A percentile compares a stretch with the other conserved stretches of the same genome.
Evolutionary conservation across 2,888 invertebrate species (phyloP).

Genomic region (Habroteleia sp.): DNA sequence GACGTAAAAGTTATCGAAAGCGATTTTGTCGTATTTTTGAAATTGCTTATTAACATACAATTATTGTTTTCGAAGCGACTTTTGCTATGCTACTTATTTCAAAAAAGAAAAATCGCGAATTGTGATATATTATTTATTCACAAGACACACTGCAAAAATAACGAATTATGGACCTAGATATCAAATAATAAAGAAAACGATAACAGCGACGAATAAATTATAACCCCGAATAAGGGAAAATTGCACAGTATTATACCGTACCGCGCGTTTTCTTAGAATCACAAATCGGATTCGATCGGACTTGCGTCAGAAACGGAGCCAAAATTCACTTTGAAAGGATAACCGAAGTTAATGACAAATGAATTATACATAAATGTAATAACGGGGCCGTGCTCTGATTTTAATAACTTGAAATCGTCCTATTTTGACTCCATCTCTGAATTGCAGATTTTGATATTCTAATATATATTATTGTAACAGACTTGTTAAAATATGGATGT

Average conservation of each 20-base stretch:
- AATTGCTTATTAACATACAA: constrained; percentile 28
- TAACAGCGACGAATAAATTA: constrained; percentile 17
- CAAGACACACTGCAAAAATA: constrained; percentile 5
- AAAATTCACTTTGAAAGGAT: constrained; percentile 18
- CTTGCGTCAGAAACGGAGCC: constrained; percentile 42
- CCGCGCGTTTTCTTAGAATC: constrained; percentile 55
- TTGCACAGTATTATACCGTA: constrained; percentile 62
- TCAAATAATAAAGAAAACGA: constrained; percentile 25
- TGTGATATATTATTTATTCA: constrained; percentile 62
- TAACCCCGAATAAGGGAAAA: constrained; percentile 30
- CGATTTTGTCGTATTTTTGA: constrained; percentile 52
- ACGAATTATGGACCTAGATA: constrained; percentile 14
- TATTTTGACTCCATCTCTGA: constrained; percentile 43
- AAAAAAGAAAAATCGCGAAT: constrained; percentile 40
- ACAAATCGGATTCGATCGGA: constrained; percentile 32
- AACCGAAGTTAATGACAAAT: background rate
- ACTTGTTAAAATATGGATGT: constrained; percentile 57
- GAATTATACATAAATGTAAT: too few species aligned
- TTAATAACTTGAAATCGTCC: background rate
- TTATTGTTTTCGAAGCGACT: constrained; percentile 30
- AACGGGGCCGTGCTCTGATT: background rate
- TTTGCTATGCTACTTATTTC: constrained; percentile 31
- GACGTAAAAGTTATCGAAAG: constrained; percentile 18
- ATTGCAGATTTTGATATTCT: constrained; percentile 54
- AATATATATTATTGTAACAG: constrained; percentile 55